Evolutionary conservation across 2,888 invertebrate genomes (phyloP), one percentile per base, ranked within the genome.

Genomic region (Troilus luridus): DNA sequence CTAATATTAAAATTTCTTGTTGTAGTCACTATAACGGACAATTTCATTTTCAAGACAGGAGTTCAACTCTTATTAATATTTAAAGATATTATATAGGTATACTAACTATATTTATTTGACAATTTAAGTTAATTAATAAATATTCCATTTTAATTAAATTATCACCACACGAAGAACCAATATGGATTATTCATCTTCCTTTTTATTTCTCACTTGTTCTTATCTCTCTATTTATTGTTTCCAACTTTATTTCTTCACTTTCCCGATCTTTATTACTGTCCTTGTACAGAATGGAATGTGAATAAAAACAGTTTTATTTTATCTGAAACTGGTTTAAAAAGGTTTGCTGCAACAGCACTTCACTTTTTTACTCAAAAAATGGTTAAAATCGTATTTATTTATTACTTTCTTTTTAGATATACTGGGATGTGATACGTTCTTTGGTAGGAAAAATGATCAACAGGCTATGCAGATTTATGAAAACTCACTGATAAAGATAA

Each of bases 261-360:
- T 41, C 12, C n/a, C 1, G 0, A 58, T n/a, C 85, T 85, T 85
- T 85, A 85, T 85, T 85, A 85, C 85, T 58, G 56, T 85, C 85
- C 85, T 85, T 56, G 85, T 85, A 56, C 21, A n/a, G 56, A n/a
- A n/a, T n/a, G 12, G 56, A 56, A 56, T 56, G 85, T 54, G n/a
- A n/a, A 85, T 10, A 14, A n/a, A 85, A n/a, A 56, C 85, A 56
- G n/a, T 85, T 85, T 85, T 85, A 58, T 58, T 56, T 58, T 85
- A 85, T 85, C 85, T 56, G 56, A 85, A n/a, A 54, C 81, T 81
- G 81, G 41, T 81, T 81, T 54, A 54, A 81, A 81, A 85, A 56
- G 10, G 27, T 7, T 9, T 77, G 72, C 19, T 77, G 6, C 0
- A 2, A 77, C 72, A 77, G 0, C 41, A 77, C 41, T 77, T 77